Percentiles rank a stretch among this genome's conserved stretches.
These are phyloP conservation scores for Pristionchus japonicus DNA, from an alignment of 2,888 invertebrate genomes.

Conservation along the genomic window DNA sequence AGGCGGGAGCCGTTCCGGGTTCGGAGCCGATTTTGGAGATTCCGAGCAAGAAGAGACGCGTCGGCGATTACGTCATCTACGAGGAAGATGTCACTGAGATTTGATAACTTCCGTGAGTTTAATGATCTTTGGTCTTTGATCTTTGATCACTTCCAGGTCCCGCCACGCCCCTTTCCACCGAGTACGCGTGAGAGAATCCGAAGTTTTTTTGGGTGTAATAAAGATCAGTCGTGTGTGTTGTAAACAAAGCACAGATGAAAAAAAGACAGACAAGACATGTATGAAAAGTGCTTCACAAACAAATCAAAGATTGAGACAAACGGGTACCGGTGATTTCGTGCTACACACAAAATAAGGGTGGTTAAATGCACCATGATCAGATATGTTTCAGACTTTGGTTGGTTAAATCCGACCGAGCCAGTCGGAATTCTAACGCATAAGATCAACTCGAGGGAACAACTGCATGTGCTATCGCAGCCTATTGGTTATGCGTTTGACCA, in stretches of 20 bases:
- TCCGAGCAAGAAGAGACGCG: background rate
- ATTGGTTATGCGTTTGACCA: too few relatives aligned
- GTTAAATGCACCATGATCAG: background rate
- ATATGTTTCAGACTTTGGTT: background rate
- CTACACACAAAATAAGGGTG: background rate
- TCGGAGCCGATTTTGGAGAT: background rate
- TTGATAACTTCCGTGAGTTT: background rate
- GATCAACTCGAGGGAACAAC: too few relatives aligned
- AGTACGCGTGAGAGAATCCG: too few relatives aligned
- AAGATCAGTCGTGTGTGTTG: background rate
- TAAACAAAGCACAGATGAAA: too few relatives aligned
- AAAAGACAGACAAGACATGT: background rate
- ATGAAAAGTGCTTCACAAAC: background rate
- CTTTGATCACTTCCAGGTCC: background rate
- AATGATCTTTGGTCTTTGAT: background rate
- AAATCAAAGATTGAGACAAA: background rate
- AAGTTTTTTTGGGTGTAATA: too few relatives aligned
- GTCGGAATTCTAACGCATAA: too few relatives aligned
- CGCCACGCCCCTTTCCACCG: background rate
- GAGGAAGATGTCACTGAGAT: background rate
- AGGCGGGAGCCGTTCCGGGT: background rate
- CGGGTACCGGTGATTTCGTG: background rate
- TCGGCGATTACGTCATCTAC: conserved; percentile 6
- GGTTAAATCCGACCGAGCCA: too few relatives aligned
- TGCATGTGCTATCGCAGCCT: too few relatives aligned